These are phyloP conservation scores for Gambelia wislizenii DNA, from an alignment of 2,797 vertebrate genomes.

Conservation along the genomic window DNA sequence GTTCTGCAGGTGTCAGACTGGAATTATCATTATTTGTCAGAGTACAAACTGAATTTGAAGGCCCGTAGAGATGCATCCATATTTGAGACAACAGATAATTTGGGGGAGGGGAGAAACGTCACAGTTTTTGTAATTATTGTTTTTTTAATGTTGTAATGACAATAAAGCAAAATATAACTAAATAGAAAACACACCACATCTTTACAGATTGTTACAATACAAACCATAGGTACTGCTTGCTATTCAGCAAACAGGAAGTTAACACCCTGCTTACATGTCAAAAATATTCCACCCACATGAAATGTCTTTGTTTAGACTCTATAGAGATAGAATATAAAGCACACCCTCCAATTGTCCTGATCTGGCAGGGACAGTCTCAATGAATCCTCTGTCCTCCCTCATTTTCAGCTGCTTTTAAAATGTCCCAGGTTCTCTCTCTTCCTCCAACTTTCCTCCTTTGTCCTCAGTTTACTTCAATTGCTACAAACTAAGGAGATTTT, in stretches of 20 bases:
- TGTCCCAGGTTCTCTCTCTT: too few species aligned
- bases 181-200: neutral
- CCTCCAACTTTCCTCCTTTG: too few species aligned
- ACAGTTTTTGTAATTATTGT: too few species aligned
- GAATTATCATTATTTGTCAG: too few species aligned
- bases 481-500: too few species aligned
- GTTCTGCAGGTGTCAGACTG: neutral
- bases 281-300: slow-evolving; percentile 1
- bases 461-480: too few species aligned
- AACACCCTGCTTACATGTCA: slow-evolving; percentile 11
- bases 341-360: too few species aligned
- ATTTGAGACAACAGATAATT: neutral
- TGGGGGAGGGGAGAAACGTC: neutral
- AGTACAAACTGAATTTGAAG: neutral
- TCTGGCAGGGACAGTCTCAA: too few species aligned
- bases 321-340: slow-evolving; percentile 1
- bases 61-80: neutral
- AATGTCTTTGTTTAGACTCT: neutral
- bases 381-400: too few species aligned
- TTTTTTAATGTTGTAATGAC: too few species aligned
- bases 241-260: slow-evolving; percentile 11
- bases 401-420: too few species aligned
- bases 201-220: neutral
- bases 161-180: too few species aligned
- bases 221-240: neutral